Percentiles rank a stretch among this genome's conserved stretches.
Evolutionary conservation across 2,113 vertebrate genomes (phyloP).

Genomic region (Anoplopoma fimbria): DNA sequence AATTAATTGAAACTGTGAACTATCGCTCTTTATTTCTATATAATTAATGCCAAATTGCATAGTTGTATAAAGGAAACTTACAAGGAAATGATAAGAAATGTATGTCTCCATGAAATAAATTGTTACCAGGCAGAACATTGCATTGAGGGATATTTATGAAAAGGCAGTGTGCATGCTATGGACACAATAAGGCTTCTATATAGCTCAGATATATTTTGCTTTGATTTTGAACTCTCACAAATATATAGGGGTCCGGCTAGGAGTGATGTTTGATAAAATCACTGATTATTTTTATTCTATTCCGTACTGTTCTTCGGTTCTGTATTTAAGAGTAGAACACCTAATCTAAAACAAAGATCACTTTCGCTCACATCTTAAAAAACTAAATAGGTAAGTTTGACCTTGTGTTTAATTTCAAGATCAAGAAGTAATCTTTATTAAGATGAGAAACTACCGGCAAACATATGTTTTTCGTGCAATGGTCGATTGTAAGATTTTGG

Average conservation of each 20-base stretch:
- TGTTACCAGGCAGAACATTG: background rate
- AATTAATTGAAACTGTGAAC: background rate
- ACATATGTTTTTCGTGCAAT: too few relatives aligned
- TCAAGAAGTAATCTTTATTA: background rate
- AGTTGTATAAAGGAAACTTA: background rate
- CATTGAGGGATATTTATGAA: background rate
- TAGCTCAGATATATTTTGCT: background rate
- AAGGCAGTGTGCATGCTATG: background rate
- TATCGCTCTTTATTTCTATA: background rate
- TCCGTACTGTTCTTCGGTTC: too few relatives aligned
- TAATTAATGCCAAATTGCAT: conserved; percentile 6
- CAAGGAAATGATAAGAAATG: background rate
- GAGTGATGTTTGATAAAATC: conserved; percentile 2
- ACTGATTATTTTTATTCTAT: background rate
- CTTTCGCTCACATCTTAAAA: too few relatives aligned
- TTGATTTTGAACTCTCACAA: background rate
- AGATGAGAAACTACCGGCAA: too few relatives aligned
- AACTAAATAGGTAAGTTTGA: background rate
- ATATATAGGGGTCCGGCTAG: background rate
- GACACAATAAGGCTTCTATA: too few relatives aligned
- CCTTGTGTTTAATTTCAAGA: too few relatives aligned
- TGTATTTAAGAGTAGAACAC: too few relatives aligned
- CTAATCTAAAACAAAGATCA: too few relatives aligned
- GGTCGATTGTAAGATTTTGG: background rate
- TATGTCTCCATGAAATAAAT: background rate